Base-by-base conservation (phyloP, 37 sponge, comb jelly and placozoan species). In the Theonella swinhoei region DNA sequence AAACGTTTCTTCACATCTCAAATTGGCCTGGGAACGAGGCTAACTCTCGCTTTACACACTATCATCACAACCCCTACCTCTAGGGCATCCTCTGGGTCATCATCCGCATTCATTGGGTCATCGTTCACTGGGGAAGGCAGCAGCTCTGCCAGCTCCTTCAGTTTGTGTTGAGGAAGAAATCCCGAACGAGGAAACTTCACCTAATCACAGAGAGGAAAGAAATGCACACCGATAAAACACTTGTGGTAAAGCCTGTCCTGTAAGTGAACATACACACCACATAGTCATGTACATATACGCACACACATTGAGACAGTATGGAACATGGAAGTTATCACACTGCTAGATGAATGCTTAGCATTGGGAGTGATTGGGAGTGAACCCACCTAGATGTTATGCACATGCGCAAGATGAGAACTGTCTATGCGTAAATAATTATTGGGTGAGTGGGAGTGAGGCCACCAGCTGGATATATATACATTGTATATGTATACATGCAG, bases 141-240 rank as follows among this genome's bases (percentile, higher is more conserved):
- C 54, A 96, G 85, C 54, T 75, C 75, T 68, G 88, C 71, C 36
- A 96, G 65, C 70, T 93, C 63, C 22, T 62, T 47, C 65, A 93
- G 40, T 22, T 88, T 76, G 9, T 80, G 66, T 25, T 28, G n/a
- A 14, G 80, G 43, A 31, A 96, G 76, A 62, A 88, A 91, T 0
- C 87, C 80, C 40, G 82, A 74, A 9, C 80, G 36, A 37, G 97
- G 97, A 67, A 96, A 96, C 82, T 80, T 89, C 9, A 96, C 92
- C 92, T 93, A 39, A 29, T 70, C n/a, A n/a, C n/a, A 22, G 71
- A 30, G 64, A 5, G 32, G 74, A 26, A 37, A 7, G 31, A 26
- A 60, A 26, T 79, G 7, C 19, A 47, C 24, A 54, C 2, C 23
- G 25, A 47, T 32, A 39, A 68, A 60, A 69, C 31, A 68, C 68